phyloP scores from a whole-genome alignment of 1,140 invertebrate species.

The Pissodes strobi region DNA sequence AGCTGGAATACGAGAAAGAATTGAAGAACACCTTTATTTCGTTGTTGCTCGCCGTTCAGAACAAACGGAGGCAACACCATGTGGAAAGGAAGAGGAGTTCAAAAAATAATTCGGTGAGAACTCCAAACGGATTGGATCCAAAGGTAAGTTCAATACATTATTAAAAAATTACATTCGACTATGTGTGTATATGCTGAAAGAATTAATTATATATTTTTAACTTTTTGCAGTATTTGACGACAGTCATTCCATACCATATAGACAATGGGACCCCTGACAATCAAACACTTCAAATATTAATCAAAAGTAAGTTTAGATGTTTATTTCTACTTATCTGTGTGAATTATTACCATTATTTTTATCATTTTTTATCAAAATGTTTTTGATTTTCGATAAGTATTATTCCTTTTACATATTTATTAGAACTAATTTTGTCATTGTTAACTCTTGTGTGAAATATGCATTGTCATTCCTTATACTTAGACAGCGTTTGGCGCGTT shows the following conservation, averaged over 20 bases:
- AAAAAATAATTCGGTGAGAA: slow-evolving; percentile 50
- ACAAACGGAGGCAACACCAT: slow-evolving; percentile 88
- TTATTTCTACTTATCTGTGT: no score
- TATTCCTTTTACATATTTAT: no score
- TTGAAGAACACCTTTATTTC: slow-evolving; percentile 99
- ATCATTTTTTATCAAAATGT: no score
- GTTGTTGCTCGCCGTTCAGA: slow-evolving; percentile 92
- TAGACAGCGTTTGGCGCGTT: no score
- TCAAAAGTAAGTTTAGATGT: slow-evolving; percentile 98
- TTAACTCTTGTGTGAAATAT: no score
- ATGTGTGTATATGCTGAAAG: no score
- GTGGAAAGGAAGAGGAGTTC: slow-evolving; percentile 80
- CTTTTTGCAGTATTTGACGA: slow-evolving; percentile 86
- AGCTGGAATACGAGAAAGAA: slow-evolving; percentile 98
- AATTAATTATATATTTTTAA: background rate
- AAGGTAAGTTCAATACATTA: slow-evolving; percentile 55
- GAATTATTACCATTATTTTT: no score
- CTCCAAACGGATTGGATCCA: slow-evolving; percentile 57
- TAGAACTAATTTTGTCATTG: no score
- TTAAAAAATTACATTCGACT: no score
- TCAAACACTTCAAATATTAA: slow-evolving; percentile 90
- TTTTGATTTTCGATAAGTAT: no score
- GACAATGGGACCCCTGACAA: slow-evolving; percentile 88
- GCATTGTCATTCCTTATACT: no score
- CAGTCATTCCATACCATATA: slow-evolving; percentile 94